A percentile compares a stretch with the other conserved stretches of the same genome.
Conservation (phyloP, 2,888 invertebrate species). For the Gortyna flavago region DNA sequence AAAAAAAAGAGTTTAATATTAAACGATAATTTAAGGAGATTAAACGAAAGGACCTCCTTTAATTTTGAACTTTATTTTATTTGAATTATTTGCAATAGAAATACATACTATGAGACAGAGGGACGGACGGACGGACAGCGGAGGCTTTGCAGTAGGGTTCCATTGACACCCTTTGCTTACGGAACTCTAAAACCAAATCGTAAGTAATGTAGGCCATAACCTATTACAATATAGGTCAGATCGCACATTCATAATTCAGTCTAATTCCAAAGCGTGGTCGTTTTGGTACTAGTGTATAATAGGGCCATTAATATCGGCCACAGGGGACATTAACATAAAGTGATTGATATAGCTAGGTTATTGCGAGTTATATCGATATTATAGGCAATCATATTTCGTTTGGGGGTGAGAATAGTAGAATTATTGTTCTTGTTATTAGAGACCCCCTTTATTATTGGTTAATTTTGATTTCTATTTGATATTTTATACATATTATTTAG, state of each 20-base stretch:
- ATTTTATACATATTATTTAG: not conserved
- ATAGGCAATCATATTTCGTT: slow-evolving; percentile 20
- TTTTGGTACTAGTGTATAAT: slow-evolving; percentile 60
- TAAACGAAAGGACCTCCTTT: too few relatives aligned
- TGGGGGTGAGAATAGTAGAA: not conserved
- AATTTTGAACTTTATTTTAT: too few relatives aligned
- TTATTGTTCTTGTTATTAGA: slow-evolving; percentile 5
- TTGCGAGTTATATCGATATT: slow-evolving; percentile 52
- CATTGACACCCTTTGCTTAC: not conserved
- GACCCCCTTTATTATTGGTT: not conserved
- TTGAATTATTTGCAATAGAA: too few relatives aligned
- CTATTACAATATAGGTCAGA: slow-evolving; percentile 40
- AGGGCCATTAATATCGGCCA: slow-evolving; percentile 54
- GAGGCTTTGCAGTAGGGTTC: not conserved
- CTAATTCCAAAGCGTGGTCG: slow-evolving; percentile 39
- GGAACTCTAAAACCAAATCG: not conserved
- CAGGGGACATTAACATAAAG: slow-evolving; percentile 55
- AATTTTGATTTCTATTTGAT: not conserved
- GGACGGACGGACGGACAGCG: too few relatives aligned
- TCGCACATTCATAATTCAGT: slow-evolving; percentile 43
- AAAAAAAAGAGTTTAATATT: too few relatives aligned
- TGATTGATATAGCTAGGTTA: slow-evolving; percentile 62
- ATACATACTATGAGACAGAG: too few relatives aligned
- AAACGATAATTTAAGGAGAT: too few relatives aligned
- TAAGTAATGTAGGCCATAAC: not conserved